Base-by-base conservation (phyloP, 2,113 vertebrate species). In the Mirounga angustirostris region DNA sequence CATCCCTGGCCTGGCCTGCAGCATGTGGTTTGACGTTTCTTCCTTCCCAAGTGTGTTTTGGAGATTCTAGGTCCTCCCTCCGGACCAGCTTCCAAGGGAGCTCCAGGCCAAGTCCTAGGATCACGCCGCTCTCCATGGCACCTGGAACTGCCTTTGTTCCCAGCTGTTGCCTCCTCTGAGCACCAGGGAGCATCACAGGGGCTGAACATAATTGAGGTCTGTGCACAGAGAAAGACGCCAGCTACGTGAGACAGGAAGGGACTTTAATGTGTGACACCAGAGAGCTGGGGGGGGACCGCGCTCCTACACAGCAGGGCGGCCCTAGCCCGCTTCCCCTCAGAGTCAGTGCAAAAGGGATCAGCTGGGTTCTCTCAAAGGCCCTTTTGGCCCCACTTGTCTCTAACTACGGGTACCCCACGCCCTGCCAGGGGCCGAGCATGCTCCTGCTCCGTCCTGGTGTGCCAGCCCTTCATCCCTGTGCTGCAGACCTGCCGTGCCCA, bases 171-270 rank as follows among this genome's bases (percentile, higher is more conserved):
- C 18, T 52, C 83, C 43, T 22, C 95, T 73, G 22, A 61, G 33
- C 1, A 0, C 50, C 14, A 0, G 30, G 63, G 13, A 7, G 18
- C 33, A 14, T 74, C 36, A 14, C 80, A 63, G 56, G 13, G 0
- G 85, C 43, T 78, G 61, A 52, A 67, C 43, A 28, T 88, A 91
- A 95, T 10, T 82, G 88, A 89, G 65, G 82, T 89, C 95, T 93
- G 40, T 13, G 76, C 85, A 95, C 96, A 97, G 91, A 97, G 97
- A 50, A 91, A 92, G 84, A 94, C 19, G 89, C 91, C 93, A 93
- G 65, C 67, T 43, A 13, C 52, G 0, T 22, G 84, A 95, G 91
- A 88, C 54, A 21, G 82, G 69, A 83, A 86, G 61, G 33, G 69
- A 78, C 93, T 91, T 89, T 8, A 52, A 36, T 5, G 1, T 73